Conservation (phyloP, 2,888 invertebrate genomes). For the Ramazzottius varieornatus region DNA sequence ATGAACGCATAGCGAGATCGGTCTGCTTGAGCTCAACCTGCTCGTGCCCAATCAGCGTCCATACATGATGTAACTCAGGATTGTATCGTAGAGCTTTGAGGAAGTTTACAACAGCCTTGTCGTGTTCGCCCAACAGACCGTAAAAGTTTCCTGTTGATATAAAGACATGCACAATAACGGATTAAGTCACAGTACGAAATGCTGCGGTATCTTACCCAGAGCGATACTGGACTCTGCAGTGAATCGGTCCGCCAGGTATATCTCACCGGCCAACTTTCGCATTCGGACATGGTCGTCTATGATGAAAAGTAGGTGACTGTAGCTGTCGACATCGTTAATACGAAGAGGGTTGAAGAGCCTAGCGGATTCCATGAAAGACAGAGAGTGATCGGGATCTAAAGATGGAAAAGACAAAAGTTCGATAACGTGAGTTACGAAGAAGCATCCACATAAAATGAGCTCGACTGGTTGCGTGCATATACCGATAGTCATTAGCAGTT, state of each 20-base stretch:
- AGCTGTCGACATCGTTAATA: background rate
- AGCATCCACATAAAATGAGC: background rate
- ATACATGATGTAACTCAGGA: background rate
- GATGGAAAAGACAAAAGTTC: background rate
- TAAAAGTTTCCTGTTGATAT: background rate
- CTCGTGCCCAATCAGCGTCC: slow-evolving; percentile 1
- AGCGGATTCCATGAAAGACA: background rate
- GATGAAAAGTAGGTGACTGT: background rate
- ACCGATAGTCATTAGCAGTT: background rate
- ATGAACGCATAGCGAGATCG: background rate
- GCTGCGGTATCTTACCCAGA: no score
- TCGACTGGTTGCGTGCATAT: background rate
- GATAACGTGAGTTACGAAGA: no score
- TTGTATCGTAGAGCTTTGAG: background rate
- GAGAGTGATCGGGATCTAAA: background rate
- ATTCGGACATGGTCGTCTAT: background rate
- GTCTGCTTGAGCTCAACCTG: background rate
- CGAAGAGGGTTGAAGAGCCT: background rate
- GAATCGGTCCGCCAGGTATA: background rate
- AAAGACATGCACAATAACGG: background rate
- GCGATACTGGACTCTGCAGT: background rate
- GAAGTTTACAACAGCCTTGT: background rate
- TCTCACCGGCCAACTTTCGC: background rate
- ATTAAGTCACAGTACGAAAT: background rate
- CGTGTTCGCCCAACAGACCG: background rate